Conservation (phyloP, 1,140 invertebrate genomes). For the Helicoverpa armigera region DNA sequence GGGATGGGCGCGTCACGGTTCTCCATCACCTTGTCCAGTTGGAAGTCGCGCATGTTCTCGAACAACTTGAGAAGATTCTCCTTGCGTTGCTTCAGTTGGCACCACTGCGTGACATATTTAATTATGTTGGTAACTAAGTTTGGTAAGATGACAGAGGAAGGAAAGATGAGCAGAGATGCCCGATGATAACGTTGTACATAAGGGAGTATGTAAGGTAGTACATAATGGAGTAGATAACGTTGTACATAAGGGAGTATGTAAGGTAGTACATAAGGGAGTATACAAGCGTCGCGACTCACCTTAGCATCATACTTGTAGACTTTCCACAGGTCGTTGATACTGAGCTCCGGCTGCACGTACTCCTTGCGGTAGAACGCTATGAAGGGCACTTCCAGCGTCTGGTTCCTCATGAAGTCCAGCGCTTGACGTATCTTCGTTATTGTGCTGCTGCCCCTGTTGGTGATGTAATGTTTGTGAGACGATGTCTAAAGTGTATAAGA, state of each 20-base stretch:
- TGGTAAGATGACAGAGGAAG: too few species aligned
- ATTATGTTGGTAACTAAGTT: not conserved
- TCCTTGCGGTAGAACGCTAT: slow-evolving; percentile 99
- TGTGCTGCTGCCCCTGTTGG: slow-evolving; percentile 87
- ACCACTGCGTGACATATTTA: slow-evolving; percentile 90
- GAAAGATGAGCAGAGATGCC: too few species aligned
- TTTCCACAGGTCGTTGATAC: slow-evolving; percentile 98
- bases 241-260: too few species aligned
- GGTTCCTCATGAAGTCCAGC: slow-evolving; percentile 98
- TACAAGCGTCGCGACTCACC: slow-evolving; percentile 77
- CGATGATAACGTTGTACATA: too few species aligned
- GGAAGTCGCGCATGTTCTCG: slow-evolving; percentile 97
- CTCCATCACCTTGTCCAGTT: slow-evolving; percentile 94
- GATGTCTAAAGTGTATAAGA: too few species aligned
- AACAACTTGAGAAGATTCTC: slow-evolving; percentile 94
- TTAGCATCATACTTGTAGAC: slow-evolving; percentile 98
- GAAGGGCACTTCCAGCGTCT: slow-evolving; percentile 98
- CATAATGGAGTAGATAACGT: too few species aligned
- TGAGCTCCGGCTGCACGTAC: slow-evolving; percentile 97
- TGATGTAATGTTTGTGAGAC: not conserved
- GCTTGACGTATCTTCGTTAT: slow-evolving; percentile 97
- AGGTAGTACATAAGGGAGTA: too few species aligned
- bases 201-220: too few species aligned
- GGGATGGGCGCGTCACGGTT: slow-evolving; percentile 94
- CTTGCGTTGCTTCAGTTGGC: slow-evolving; percentile 95